Conservation (phyloP, 2,113 vertebrate genomes). For the Tragelaphus buxtoni region DNA sequence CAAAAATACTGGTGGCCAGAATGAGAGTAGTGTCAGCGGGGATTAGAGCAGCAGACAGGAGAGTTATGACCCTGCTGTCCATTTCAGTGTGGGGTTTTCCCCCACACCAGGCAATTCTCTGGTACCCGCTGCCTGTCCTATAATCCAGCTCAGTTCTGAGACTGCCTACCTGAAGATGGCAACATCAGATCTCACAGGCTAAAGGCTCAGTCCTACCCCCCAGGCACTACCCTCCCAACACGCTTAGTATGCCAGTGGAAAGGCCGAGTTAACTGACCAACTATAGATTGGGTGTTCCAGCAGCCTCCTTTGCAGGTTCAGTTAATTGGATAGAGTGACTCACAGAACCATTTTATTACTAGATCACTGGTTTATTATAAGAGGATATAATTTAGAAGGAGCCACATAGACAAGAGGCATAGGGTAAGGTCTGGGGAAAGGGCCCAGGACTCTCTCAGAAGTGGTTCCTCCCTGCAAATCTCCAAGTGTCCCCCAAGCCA, state of each 20-base stretch:
- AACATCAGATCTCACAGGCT: not conserved
- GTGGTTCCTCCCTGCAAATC: not conserved
- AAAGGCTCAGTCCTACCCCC: not conserved
- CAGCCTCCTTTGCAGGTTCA: not conserved
- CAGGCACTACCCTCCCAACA: not conserved
- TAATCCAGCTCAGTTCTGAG: not conserved
- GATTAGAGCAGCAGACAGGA: not conserved
- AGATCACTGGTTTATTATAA: not conserved
- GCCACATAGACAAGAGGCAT: not conserved
- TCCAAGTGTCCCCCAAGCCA: not conserved
- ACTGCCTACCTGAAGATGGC: not conserved
- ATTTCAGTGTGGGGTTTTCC: not conserved
- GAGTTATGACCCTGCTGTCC: not conserved
- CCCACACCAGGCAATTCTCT: not conserved
- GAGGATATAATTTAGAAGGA: not conserved
- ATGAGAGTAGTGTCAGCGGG: not conserved
- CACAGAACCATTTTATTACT: not conserved
- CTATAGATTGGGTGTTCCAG: not conserved
- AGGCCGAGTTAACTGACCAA: not conserved
- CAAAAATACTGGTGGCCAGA: not conserved
- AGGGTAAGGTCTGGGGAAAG: not conserved
- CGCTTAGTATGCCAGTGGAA: not conserved
- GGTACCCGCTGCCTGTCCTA: not conserved
- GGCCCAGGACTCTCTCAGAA: not conserved
- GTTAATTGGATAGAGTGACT: not conserved